These are phyloP conservation scores for Sebastes flavidus DNA, from an alignment of 2,797 vertebrate species.

Conservation along the genomic window DNA sequence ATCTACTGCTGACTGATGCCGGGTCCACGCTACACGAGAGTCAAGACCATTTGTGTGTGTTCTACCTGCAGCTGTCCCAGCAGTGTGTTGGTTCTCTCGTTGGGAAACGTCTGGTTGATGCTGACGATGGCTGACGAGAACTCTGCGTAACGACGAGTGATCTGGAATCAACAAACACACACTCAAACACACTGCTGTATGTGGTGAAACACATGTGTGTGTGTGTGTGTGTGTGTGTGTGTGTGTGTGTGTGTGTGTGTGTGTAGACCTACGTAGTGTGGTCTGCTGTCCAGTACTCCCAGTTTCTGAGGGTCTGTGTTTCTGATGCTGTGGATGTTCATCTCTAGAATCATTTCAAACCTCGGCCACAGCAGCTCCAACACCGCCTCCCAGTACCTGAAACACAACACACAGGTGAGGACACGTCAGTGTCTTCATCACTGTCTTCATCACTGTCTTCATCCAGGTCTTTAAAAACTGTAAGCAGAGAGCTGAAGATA, in stretches of 20 bases:
- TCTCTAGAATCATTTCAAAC: slow-evolving; percentile 91
- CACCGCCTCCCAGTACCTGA: slow-evolving; percentile 92
- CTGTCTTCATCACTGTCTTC: too few relatives aligned
- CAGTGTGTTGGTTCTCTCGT: slow-evolving; percentile 86
- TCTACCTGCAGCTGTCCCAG: slow-evolving; percentile 91
- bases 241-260: slow-evolving; percentile 25
- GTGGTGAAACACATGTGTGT: background rate
- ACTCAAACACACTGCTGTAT: background rate
- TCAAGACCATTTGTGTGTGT: background rate
- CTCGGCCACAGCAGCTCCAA: slow-evolving; percentile 93
- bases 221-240: background rate
- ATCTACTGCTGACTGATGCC: too few relatives aligned
- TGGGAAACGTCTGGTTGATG: slow-evolving; percentile 94
- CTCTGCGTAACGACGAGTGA: slow-evolving; percentile 92
- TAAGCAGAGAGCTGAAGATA: too few relatives aligned
- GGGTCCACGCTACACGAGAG: too few relatives aligned
- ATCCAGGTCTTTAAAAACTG: too few relatives aligned
- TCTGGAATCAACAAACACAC: slow-evolving; percentile 74
- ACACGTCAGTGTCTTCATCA: background rate
- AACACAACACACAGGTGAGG: background rate
- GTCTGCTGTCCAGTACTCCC: slow-evolving; percentile 90
- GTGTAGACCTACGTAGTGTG: slow-evolving; percentile 86
- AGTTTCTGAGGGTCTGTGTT: slow-evolving; percentile 93
- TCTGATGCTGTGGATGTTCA: slow-evolving; percentile 94
- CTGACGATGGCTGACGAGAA: slow-evolving; percentile 95